phyloP scores from a whole-genome alignment of 2,797 vertebrate species.

The Acanthopagrus latus region DNA sequence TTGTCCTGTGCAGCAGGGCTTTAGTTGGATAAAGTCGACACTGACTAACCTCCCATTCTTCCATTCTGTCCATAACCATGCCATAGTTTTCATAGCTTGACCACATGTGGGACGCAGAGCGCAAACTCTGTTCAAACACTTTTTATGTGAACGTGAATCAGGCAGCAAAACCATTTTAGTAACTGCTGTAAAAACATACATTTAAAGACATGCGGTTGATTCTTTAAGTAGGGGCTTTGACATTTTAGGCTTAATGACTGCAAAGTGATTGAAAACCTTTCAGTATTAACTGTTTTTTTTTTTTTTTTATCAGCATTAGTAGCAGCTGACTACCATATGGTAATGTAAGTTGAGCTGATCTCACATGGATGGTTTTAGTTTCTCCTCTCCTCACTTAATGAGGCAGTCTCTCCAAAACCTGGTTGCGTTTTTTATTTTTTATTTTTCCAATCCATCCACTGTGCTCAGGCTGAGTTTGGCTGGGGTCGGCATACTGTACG shows the following conservation, averaged over 20 bases:
- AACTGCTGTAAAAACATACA: too few relatives aligned
- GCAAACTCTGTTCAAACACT: too few relatives aligned
- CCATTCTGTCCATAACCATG: too few relatives aligned
- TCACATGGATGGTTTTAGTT: not conserved
- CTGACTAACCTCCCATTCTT: too few relatives aligned
- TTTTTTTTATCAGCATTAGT: not conserved
- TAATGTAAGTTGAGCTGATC: not conserved
- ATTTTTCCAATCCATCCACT: not conserved
- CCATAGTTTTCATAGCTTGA: too few relatives aligned
- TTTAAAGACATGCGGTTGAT: not conserved
- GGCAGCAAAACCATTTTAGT: too few relatives aligned
- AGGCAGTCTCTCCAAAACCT: not conserved
- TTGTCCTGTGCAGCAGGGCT: too few relatives aligned
- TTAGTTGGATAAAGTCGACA: too few relatives aligned
- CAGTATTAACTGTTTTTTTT: too few relatives aligned
- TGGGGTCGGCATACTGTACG: constrained; percentile 7
- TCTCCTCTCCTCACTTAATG: not conserved
- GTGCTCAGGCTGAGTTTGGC: not conserved
- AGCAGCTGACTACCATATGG: not conserved
- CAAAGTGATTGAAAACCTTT: too few relatives aligned
- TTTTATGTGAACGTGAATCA: too few relatives aligned
- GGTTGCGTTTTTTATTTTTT: not conserved
- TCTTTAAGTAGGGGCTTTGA: not conserved
- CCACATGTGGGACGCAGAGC: too few relatives aligned
- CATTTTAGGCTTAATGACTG: not conserved